Base-by-base conservation (phyloP, 2,888 invertebrate species). In the Metopia argyrocephala region DNA sequence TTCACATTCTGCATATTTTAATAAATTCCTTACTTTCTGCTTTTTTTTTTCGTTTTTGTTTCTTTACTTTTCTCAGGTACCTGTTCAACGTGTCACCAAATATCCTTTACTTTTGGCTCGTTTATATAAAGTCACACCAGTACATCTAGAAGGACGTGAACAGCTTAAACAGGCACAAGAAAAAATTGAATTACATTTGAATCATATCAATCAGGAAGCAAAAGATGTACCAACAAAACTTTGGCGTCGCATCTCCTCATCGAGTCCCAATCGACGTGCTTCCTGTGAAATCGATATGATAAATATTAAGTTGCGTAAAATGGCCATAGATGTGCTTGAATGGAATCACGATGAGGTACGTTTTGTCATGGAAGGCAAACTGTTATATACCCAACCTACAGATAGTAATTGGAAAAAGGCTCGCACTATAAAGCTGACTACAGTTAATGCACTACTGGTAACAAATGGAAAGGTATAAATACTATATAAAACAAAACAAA, bases 61-160 rank as follows among this genome's bases (percentile, higher is more conserved):
- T 21, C 18, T 5, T 46, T 31, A 31, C 5, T 69, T 84, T 87
- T 2, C 21, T 12, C 86, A 95, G 95, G 95, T 97, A 86, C 98
- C 98, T 83, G 98, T 98, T 83, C 98, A 98, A 92, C 93, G 98
- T 90, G 97, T 98, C 86, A 98, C 98, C 86, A 98, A 98, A 92
- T 98, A 98, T 92, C 98, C 98, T 56, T 92, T 98, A 86, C 92
- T 98, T 84, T 92, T 98, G 87, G 96, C 96, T 57, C 94, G 98
- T 76, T 92, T 98, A 84, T 94, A 95, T 88, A 97, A 98, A 91
- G 96, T 97, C 54, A 98, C 98, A 15, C 96, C 97, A 2, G 91
- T 92, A 45, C 96, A 96, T 86, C 94, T 96, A 85, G 96, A 96
- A 76, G 95, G 95, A 79, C 93, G 96, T 80, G 96, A 96, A 84